Conservation (phyloP, 1,140 invertebrate species). For the Neoseiulus cucumeris region DNA sequence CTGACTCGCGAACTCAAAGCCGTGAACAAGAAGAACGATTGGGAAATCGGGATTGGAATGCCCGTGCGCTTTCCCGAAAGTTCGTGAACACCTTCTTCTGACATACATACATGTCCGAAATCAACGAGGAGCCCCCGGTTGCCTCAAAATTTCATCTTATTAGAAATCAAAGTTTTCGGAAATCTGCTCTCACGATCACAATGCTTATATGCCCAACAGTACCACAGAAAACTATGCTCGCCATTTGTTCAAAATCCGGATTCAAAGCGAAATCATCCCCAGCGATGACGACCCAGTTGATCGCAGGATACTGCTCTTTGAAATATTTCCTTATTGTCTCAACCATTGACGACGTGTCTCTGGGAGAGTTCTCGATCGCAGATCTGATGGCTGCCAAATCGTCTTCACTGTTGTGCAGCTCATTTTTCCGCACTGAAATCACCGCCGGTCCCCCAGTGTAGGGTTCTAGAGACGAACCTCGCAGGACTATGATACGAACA, state of each 20-base stretch:
- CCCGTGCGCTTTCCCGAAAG: too few relatives aligned
- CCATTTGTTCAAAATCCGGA: not conserved
- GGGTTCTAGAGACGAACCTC: not conserved
- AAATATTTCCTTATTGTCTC: not conserved
- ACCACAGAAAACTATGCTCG: not conserved
- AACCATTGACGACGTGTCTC: not conserved
- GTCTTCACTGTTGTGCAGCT: not conserved
- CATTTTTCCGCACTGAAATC: not conserved
- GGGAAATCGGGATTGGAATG: too few relatives aligned
- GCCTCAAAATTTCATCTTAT: too few relatives aligned
- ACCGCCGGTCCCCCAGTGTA: not conserved
- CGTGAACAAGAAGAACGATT: too few relatives aligned
- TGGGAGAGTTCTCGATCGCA: not conserved
- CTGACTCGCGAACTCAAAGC: too few relatives aligned
- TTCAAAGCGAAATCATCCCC: not conserved
- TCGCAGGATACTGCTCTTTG: not conserved
- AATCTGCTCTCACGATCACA: not conserved
- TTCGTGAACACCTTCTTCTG: too few relatives aligned
- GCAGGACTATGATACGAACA: not conserved
- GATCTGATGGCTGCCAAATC: not conserved
- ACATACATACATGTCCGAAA: too few relatives aligned
- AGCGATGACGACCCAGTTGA: slow-evolving; percentile 1
- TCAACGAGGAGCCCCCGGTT: too few relatives aligned
- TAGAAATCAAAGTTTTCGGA: too few relatives aligned
- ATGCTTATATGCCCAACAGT: slow-evolving; percentile 1